A percentile compares a stretch with the other conserved stretches of the same genome.
phyloP scores from a whole-genome alignment of 2,888 invertebrate species.

The Listrodromus nycthemerus region DNA sequence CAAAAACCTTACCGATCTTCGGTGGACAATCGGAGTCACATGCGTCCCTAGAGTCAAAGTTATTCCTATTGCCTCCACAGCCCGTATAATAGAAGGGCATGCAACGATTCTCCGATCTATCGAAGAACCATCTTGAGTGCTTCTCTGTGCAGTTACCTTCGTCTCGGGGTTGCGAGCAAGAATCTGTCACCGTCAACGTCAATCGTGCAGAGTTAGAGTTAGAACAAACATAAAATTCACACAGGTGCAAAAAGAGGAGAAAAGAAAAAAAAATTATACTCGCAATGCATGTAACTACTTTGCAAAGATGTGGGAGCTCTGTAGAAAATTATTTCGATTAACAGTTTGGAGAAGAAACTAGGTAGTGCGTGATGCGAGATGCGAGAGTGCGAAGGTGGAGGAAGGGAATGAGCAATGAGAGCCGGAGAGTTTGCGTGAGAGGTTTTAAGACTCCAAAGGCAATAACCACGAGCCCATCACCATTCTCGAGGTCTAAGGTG shows the following conservation, averaged over 20 bases:
- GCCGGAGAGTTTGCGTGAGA: neutral
- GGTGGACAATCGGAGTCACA: conserved; percentile 93
- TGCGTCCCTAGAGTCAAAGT: conserved; percentile 90
- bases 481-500: conserved; percentile 22
- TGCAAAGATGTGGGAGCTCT: neutral
- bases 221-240: conserved; percentile 2
- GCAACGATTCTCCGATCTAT: conserved; percentile 93
- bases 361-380: conserved; percentile 42
- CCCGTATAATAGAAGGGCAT: conserved; percentile 97
- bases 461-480: no score
- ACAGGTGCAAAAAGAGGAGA: conserved; percentile 2
- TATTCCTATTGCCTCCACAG: conserved; percentile 95
- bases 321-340: neutral
- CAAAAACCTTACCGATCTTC: conserved; percentile 89
- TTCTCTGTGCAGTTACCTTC: conserved; percentile 92
- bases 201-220: conserved; percentile 80
- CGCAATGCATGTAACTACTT: conserved; percentile 5
- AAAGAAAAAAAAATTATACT: neutral
- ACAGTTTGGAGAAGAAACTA: conserved; percentile 1
- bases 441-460: no score
- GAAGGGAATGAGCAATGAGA: neutral
- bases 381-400: conserved; percentile 35
- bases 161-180: conserved; percentile 90
- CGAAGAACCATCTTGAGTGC: conserved; percentile 94
- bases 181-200: conserved; percentile 86